phyloP scores from a whole-genome alignment of 2,888 invertebrate species.

The Agrypnus murinus region DNA sequence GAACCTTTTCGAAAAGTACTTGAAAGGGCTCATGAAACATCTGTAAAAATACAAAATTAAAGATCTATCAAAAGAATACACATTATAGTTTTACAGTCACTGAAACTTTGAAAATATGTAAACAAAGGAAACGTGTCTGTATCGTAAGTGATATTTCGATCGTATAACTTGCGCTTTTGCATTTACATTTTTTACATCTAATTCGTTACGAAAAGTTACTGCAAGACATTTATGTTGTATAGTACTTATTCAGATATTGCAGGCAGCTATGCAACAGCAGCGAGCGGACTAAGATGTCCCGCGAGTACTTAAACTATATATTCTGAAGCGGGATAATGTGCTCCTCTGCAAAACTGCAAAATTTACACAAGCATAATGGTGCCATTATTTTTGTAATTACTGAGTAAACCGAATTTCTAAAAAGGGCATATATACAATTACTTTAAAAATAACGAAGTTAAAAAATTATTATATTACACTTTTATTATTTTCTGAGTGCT shows the following conservation, averaged over 20 bases:
- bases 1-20: too few species aligned
- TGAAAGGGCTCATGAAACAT: too few species aligned
- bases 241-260: conserved; percentile 20
- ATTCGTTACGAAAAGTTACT: conserved; percentile 36
- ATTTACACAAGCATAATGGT: conserved; percentile 33
- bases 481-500: conserved; percentile 43
- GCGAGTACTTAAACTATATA: conserved; percentile 35
- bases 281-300: conserved; percentile 34
- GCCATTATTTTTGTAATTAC: conserved; percentile 36
- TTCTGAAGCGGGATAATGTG: conserved; percentile 30
- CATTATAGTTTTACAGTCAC: too few species aligned
- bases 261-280: conserved; percentile 31
- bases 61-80: too few species aligned
- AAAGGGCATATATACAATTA: conserved; percentile 33
- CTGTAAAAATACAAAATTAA: too few species aligned
- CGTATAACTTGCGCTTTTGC: conserved; percentile 20
- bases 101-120: too few species aligned
- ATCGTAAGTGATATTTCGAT: too few species aligned
- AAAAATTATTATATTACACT: conserved; percentile 30
- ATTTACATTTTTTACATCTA: conserved; percentile 31
- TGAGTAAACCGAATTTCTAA: conserved; percentile 28
- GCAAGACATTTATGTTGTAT: conserved; percentile 28
- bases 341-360: conserved; percentile 34
- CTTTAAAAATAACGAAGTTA: conserved; percentile 31
- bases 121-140: too few species aligned